A percentile compares a stretch with the other conserved stretches of the same genome.
Conservation (phyloP, 2,797 vertebrate species). For the Natrix natrix region DNA sequence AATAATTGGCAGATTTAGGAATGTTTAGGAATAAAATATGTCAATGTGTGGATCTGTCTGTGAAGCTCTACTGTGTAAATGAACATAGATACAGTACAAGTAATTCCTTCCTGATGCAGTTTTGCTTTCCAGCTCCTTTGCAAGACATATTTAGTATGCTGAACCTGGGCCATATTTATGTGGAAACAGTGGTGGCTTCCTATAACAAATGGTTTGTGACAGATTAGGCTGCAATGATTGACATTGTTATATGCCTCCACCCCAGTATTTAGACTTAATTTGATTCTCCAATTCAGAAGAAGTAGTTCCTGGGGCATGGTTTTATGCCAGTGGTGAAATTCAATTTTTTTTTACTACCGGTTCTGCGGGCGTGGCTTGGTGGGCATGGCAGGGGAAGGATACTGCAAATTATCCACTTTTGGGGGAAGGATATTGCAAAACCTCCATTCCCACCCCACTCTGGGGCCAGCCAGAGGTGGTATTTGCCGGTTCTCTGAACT, state of each 20-base stretch:
- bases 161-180: neutral
- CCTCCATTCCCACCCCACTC: too few relatives aligned
- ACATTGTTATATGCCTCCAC: neutral
- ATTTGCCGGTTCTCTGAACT: too few relatives aligned
- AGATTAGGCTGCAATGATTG: constrained; percentile 18
- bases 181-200: neutral
- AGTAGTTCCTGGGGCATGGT: constrained; percentile 9
- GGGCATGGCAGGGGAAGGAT: too few relatives aligned
- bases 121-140: neutral
- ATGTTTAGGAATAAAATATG: neutral
- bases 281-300: neutral
- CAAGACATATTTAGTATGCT: neutral
- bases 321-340: neutral
- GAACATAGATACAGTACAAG: neutral
- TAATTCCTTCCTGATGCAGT: neutral
- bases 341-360: too few relatives aligned
- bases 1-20: neutral
- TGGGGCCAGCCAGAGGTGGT: too few relatives aligned
- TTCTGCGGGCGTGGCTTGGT: too few relatives aligned
- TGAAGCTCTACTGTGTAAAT: neutral
- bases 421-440: too few relatives aligned
- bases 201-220: neutral
- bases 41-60: neutral
- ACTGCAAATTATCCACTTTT: too few relatives aligned
- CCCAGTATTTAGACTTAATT: constrained; percentile 27